These are phyloP conservation scores for Danio tinwini DNA, from an alignment of 2,797 vertebrate genomes.

Conservation along the genomic window DNA sequence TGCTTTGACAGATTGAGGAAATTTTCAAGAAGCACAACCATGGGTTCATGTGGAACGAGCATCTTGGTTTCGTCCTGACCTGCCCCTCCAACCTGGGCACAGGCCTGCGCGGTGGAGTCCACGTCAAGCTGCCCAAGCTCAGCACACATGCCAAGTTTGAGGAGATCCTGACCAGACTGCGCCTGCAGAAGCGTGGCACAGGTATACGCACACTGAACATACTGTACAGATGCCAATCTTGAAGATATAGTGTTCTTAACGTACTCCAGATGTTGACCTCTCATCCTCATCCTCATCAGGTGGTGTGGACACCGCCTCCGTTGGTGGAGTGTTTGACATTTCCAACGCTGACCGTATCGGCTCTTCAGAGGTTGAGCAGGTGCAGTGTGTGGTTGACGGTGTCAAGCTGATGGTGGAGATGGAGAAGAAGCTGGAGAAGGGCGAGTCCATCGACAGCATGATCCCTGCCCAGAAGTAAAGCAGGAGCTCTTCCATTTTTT, in stretches of 20 bases:
- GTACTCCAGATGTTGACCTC: not conserved
- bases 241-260: not conserved
- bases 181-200: conserved; percentile 88
- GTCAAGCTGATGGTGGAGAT: conserved; percentile 90
- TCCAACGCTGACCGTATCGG: conserved; percentile 87
- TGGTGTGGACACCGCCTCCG: conserved; percentile 85
- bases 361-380: conserved; percentile 86
- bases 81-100: conserved; percentile 88
- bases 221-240: not conserved
- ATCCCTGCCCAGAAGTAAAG: conserved; percentile 78
- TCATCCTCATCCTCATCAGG: conserved; percentile 67
- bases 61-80: conserved; percentile 85
- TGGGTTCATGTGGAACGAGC: conserved; percentile 87
- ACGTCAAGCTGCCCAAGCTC: conserved; percentile 83
- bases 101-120: conserved; percentile 84
- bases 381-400: conserved; percentile 88
- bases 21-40: conserved; percentile 85
- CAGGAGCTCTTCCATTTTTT: conserved; percentile 56
- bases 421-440: conserved; percentile 90
- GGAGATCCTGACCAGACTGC: conserved; percentile 83
- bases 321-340: conserved; percentile 85
- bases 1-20: conserved; percentile 81
- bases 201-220: conserved; percentile 64
- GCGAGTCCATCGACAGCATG: conserved; percentile 80
- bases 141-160: conserved; percentile 86